A percentile compares a stretch with the other conserved stretches of the same genome.
These are phyloP conservation scores for Thereva unica DNA, from an alignment of 2,888 invertebrate genomes.

Conservation along the genomic window DNA sequence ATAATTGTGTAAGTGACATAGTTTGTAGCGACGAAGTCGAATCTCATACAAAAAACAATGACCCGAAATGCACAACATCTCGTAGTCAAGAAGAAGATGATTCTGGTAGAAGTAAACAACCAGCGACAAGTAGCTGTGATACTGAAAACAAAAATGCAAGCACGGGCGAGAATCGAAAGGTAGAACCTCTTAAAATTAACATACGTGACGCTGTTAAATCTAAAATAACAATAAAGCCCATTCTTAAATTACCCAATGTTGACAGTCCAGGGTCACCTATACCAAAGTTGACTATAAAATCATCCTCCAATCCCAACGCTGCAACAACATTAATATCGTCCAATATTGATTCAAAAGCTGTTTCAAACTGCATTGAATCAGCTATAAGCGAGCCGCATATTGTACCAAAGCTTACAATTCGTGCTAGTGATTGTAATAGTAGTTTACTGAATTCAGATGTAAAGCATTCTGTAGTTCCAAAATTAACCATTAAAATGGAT, in stretches of 20 bases:
- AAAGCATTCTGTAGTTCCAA: conserved; percentile 53
- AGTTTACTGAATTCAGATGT: conserved; percentile 46
- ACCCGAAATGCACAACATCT: conserved; percentile 21
- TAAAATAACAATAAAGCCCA: conserved; percentile 53
- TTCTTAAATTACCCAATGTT: conserved; percentile 49
- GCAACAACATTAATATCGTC: conserved; percentile 16
- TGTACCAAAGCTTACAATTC: conserved; percentile 57
- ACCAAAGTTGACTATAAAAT: conserved; percentile 48
- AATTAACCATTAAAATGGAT: conserved; percentile 56
- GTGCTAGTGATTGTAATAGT: conserved; percentile 47
- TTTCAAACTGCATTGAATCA: conserved; percentile 18
- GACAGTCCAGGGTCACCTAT: conserved; percentile 41
- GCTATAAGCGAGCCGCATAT: conserved; percentile 51
- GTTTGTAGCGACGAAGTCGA: conserved; percentile 19
- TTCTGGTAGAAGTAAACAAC: conserved; percentile 27
- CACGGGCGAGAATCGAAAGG: conserved; percentile 48
- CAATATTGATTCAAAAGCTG: conserved; percentile 11
- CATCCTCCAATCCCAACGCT: conserved; percentile 37
- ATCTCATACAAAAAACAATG: conserved; percentile 25
- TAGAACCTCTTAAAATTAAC: conserved; percentile 58
- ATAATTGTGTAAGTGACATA: conserved; percentile 28
- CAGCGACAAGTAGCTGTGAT: conserved; percentile 31
- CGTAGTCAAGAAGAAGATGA: conserved; percentile 13
- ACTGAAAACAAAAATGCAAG: conserved; percentile 19
- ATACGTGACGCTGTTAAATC: conserved; percentile 45